These are phyloP conservation scores for Aphelinus atriplicis DNA, from an alignment of 1,140 invertebrate species.

Conservation along the genomic window DNA sequence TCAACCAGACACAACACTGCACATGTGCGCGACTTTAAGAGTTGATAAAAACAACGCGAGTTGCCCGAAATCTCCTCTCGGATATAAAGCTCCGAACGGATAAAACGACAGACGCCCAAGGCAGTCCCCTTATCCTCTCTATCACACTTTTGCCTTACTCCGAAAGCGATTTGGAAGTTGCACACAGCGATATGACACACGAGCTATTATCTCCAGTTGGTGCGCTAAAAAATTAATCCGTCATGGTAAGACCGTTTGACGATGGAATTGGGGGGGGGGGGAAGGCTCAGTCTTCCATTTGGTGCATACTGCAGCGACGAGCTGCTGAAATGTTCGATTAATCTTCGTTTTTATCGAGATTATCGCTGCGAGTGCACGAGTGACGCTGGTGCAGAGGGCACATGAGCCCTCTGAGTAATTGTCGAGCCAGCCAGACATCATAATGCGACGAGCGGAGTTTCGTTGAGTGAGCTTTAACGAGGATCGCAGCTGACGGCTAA, in stretches of 20 bases:
- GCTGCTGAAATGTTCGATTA: slow-evolving; percentile 2
- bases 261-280: neutral
- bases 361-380: slow-evolving; percentile 7
- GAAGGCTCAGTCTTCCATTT: slow-evolving; percentile 15
- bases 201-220: no score
- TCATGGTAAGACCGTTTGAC: neutral
- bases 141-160: no score
- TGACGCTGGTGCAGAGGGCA: neutral
- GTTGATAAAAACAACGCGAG: no score
- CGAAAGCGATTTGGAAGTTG: no score
- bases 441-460: neutral
- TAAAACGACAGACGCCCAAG: no score
- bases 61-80: no score
- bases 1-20: no score
- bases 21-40: no score
- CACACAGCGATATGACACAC: no score
- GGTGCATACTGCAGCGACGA: slow-evolving; percentile 5
- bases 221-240: no score
- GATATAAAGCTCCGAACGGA: no score
- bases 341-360: slow-evolving; percentile 29
- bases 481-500: neutral
- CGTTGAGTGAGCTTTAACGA: neutral
- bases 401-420: slow-evolving; percentile 5
- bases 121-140: no score
- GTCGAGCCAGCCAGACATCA: slow-evolving; percentile 9